Evolutionary conservation across 2,888 invertebrate genomes (phyloP).

Genomic region (Stomorhina lunata): DNA sequence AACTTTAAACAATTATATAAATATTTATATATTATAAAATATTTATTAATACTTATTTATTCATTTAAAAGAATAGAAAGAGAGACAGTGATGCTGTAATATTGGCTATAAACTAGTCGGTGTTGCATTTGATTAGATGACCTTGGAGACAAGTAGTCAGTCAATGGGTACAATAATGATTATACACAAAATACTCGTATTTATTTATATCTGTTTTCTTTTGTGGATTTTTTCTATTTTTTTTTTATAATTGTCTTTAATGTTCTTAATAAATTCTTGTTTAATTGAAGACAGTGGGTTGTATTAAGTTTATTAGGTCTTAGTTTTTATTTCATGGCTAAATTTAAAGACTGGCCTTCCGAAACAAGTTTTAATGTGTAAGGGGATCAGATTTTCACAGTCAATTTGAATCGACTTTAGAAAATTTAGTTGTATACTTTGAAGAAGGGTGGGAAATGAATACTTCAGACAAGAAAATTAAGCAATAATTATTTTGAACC

Average conservation of each 20-base stretch:
- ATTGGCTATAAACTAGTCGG: conserved; percentile 43
- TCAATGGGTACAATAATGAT: conserved; percentile 33
- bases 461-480: no score
- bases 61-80: no score
- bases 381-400: no score
- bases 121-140: conserved; percentile 52
- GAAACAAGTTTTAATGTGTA: no score
- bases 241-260: background rate
- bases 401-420: no score
- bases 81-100: conserved; percentile 13
- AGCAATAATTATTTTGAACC: no score
- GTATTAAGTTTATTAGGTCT: background rate
- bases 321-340: background rate
- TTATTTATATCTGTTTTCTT: background rate
- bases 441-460: no score
- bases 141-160: conserved; percentile 54
- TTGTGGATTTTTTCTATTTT: no score
- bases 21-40: background rate
- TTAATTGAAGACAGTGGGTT: conserved; percentile 41
- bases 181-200: conserved; percentile 26
- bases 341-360: background rate
- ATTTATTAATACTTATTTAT: no score
- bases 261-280: background rate
- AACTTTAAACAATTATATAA: background rate
- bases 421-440: no score